Evolutionary conservation across 1,140 invertebrate species (phyloP), one percentile per base, ranked within the genome.

Genomic region (Planococcus citri): DNA sequence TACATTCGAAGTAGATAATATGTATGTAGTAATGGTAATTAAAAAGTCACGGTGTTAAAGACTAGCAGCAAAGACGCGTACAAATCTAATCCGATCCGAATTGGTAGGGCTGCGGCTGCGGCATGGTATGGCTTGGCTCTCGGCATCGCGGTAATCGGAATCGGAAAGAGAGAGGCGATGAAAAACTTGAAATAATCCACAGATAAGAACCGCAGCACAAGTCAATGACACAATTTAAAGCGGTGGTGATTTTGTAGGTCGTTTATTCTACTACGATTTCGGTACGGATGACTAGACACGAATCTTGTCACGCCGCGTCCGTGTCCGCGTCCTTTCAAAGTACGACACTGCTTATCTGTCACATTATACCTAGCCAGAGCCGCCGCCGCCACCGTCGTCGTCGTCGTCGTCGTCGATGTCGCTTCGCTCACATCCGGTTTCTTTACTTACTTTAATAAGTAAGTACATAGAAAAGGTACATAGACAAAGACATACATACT

Each of bases 191-290:
- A 64, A 64, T 25, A 64, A 25, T 64, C 60, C 25, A 20, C 20
- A 64, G 60, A 64, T 27, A 25, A 64, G 60, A 64, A 64, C 60
- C 60, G 60, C n/a, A n/a, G n/a, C 60, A 64, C 10, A 64, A 64
- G 60, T 64, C 60, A 64, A 64, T 64, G 60, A 64, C 60, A 64
- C 60, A 64, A 64, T 64, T 64, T 64, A 64, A 64, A 64, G 22
- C 60, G 60, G 60, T 64, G 60, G 60, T 64, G 60, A 64, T 64
- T 64, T 64, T 64, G 60, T 64, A 64, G 60, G 60, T 64, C 60
- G 60, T 64, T 64, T 25, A 64, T 64, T 64, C 60, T 22, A n/a
- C n/a, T n/a, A 20, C 24, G 60, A 64, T 64, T 64, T 64, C 24
- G 20, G 20, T 22, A 64, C 22, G 60, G 60, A 64, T 64, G 60